Evolutionary conservation across 2,888 invertebrate genomes (phyloP).

Genomic region (Eulithis prunata): DNA sequence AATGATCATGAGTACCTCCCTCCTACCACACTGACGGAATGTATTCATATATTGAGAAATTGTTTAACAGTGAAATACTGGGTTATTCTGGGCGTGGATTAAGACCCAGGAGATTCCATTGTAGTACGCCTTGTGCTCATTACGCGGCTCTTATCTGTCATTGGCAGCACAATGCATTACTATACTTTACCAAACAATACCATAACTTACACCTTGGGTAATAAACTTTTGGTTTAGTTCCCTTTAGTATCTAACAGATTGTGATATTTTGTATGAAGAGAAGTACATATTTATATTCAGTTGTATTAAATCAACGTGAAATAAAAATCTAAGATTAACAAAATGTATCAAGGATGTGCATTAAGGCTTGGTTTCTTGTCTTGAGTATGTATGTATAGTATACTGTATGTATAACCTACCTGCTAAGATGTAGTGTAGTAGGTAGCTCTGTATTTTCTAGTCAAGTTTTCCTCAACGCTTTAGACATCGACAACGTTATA

Average conservation of each 20-base stretch:
- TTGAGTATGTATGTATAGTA: slow-evolving; percentile 8
- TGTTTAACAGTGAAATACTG: slow-evolving; percentile 37
- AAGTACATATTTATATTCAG: background rate
- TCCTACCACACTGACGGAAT: too few relatives aligned
- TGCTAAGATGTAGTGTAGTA: background rate
- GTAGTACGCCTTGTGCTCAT: slow-evolving; percentile 65
- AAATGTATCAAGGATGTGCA: slow-evolving; percentile 3
- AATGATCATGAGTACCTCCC: too few relatives aligned
- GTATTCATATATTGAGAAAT: slow-evolving; percentile 35
- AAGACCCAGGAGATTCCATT: slow-evolving; percentile 60
- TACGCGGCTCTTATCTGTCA: slow-evolving; percentile 77
- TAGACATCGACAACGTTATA: slow-evolving; percentile 2
- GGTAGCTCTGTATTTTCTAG: slow-evolving; percentile 3
- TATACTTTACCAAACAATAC: slow-evolving; percentile 59
- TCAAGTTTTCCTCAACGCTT: slow-evolving; percentile 31
- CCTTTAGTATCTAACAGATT: slow-evolving; percentile 5
- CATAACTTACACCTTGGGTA: slow-evolving; percentile 62
- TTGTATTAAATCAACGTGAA: background rate
- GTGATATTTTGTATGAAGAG: slow-evolving; percentile 14
- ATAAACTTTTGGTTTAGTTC: slow-evolving; percentile 49
- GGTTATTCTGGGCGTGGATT: slow-evolving; percentile 47
- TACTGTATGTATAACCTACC: too few relatives aligned
- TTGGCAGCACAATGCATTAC: slow-evolving; percentile 72
- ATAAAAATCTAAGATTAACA: background rate
- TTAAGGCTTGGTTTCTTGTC: slow-evolving; percentile 11